Evolutionary conservation across 2,797 vertebrate genomes (phyloP).

Genomic region (Leptatherina wallacei): DNA sequence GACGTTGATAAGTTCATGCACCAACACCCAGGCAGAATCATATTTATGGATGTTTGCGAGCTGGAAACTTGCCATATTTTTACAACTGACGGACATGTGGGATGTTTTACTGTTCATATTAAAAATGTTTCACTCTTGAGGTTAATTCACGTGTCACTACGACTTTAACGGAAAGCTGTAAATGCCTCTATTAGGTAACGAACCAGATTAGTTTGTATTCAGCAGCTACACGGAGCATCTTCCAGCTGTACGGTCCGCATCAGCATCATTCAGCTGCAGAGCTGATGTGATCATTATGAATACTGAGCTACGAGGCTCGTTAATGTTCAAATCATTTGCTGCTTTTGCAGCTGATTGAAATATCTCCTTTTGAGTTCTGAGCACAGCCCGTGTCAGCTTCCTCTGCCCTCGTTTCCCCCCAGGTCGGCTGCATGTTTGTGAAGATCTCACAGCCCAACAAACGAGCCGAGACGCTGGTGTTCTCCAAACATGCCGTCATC

Average conservation of each 20-base stretch:
- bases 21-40: slow-evolving; percentile 20
- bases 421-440: slow-evolving; percentile 98
- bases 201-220: slow-evolving; percentile 14
- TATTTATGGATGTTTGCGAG: slow-evolving; percentile 44
- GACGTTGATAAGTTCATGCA: slow-evolving; percentile 29
- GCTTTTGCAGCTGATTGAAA: neutral
- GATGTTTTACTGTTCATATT: slow-evolving; percentile 31
- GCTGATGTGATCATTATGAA: slow-evolving; percentile 14
- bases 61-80: slow-evolving; percentile 47
- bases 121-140: slow-evolving; percentile 28
- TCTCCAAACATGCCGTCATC: slow-evolving; percentile 95
- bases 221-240: neutral
- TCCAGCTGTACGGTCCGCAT: slow-evolving; percentile 4
- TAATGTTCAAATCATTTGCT: neutral
- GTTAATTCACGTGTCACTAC: slow-evolving; percentile 37
- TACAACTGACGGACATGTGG: slow-evolving; percentile 34
- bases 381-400: neutral
- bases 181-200: slow-evolving; percentile 14
- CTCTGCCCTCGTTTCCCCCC: neutral
- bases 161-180: slow-evolving; percentile 24
- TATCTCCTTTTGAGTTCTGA: neutral
- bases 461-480: slow-evolving; percentile 94
- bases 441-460: slow-evolving; percentile 99
- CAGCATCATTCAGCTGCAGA: neutral
- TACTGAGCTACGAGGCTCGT: slow-evolving; percentile 2